phyloP scores from a whole-genome alignment of 2,888 invertebrate genomes.

The Onchidella celtica region DNA sequence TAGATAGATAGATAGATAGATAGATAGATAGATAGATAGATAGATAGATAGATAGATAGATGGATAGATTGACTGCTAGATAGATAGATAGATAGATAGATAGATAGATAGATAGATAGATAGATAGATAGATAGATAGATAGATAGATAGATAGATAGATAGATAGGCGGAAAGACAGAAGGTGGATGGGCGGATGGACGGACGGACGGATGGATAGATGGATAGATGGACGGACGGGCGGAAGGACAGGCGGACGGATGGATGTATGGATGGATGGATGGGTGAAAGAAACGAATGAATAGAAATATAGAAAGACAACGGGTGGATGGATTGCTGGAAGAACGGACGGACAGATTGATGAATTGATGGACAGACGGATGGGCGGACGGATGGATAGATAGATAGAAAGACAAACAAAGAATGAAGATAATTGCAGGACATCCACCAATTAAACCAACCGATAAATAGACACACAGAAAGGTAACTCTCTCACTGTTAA shows the following conservation, averaged over 20 bases:
- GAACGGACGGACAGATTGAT: not conserved
- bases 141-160: not conserved
- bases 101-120: not conserved
- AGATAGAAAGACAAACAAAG: conserved; percentile 17
- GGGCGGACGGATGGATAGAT: not conserved
- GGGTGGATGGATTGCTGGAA: not conserved
- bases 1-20: not conserved
- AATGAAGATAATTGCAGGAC: not conserved
- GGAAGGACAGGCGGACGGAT: too few relatives aligned
- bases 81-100: not conserved
- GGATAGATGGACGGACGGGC: too few relatives aligned
- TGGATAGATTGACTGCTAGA: too few relatives aligned
- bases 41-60: not conserved
- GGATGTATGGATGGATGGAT: too few relatives aligned
- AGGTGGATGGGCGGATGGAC: too few relatives aligned
- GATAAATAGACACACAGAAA: too few relatives aligned
- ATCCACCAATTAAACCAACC: too few relatives aligned
- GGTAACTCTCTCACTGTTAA: too few relatives aligned
- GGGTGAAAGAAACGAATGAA: not conserved
- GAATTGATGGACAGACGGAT: not conserved
- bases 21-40: not conserved
- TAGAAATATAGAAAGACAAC: not conserved
- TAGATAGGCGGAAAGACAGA: not conserved
- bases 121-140: not conserved
- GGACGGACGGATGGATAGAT: too few relatives aligned